Conservation (phyloP, 1,140 invertebrate genomes). For the Pectinophora gossypiella region DNA sequence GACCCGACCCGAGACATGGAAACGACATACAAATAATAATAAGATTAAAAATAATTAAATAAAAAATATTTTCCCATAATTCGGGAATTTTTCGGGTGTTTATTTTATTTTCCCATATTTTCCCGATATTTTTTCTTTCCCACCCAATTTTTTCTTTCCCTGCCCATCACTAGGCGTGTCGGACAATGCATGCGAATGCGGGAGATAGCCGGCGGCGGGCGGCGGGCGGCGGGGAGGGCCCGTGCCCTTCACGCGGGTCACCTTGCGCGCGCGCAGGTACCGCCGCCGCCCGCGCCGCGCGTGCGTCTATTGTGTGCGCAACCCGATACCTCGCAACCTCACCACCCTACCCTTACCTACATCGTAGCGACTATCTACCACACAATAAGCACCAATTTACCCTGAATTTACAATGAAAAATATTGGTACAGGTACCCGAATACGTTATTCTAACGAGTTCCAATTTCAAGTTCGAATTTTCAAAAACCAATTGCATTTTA, state of each 20-base stretch:
- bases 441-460: constrained; percentile 61
- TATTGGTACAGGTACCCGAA: not conserved
- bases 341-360: constrained; percentile 17
- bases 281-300: constrained; percentile 50
- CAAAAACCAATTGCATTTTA: constrained; percentile 72
- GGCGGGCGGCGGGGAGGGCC: constrained; percentile 16
- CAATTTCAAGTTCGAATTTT: constrained; percentile 49
- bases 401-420: too few relatives aligned
- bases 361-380: too few relatives aligned
- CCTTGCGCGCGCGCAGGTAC: constrained; percentile 38
- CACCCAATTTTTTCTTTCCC: too few relatives aligned
- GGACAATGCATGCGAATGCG: constrained; percentile 51
- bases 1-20: too few relatives aligned
- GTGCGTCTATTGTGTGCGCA: constrained; percentile 64
- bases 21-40: too few relatives aligned
- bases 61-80: too few relatives aligned
- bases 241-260: constrained; percentile 61
- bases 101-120: too few relatives aligned
- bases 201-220: constrained; percentile 20
- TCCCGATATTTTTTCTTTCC: too few relatives aligned
- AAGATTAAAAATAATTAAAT: too few relatives aligned
- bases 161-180: too few relatives aligned
- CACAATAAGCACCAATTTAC: too few relatives aligned
- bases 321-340: constrained; percentile 51
- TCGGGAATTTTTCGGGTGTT: too few relatives aligned